Evolutionary conservation across 2,797 vertebrate genomes (phyloP).

Genomic region (Myotis pilosus): DNA sequence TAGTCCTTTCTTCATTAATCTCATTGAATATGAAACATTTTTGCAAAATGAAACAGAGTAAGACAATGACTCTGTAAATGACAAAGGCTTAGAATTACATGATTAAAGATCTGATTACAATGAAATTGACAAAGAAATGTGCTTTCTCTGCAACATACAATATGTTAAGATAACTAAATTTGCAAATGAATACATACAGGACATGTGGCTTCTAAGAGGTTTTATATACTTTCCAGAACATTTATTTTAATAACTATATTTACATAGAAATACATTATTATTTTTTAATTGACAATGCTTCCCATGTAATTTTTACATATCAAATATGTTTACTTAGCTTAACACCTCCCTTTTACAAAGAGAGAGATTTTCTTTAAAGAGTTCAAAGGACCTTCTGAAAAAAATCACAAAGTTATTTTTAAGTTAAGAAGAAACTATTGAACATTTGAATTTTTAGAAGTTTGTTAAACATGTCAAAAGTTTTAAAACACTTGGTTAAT

Average conservation of each 20-base stretch:
- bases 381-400: neutral
- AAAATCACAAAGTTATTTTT: neutral
- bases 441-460: neutral
- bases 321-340: neutral
- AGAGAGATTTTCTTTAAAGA: neutral
- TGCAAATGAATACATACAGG: neutral
- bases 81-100: neutral
- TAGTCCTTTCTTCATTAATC: neutral
- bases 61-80: neutral
- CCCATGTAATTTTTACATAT: neutral
- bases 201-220: neutral
- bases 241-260: neutral
- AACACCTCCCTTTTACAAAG: neutral
- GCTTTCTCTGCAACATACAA: neutral
- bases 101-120: neutral
- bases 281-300: neutral
- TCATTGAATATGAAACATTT: neutral
- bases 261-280: neutral
- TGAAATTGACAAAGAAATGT: neutral
- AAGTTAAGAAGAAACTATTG: neutral
- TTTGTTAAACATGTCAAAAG: neutral
- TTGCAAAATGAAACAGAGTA: neutral
- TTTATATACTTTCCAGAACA: neutral
- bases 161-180: neutral
- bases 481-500: neutral